A percentile compares a stretch with the other conserved stretches of the same genome.
Evolutionary conservation across 2,797 vertebrate species (phyloP).

Genomic region (Aratinga solstitialis): DNA sequence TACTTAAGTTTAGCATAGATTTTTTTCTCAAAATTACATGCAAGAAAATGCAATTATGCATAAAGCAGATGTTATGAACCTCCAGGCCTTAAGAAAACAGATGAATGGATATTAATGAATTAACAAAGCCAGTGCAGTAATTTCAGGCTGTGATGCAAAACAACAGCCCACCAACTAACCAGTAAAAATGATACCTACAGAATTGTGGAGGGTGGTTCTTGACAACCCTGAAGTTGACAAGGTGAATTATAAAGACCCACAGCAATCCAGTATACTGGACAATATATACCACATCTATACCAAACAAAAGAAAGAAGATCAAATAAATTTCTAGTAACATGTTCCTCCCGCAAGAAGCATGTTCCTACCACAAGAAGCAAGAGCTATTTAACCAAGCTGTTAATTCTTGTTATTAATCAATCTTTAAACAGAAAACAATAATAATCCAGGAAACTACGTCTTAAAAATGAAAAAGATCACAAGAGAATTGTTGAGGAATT

Average conservation of each 20-base stretch:
- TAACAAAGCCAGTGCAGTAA: background rate
- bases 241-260: background rate
- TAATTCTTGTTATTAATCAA: background rate
- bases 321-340: background rate
- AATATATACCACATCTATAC: background rate
- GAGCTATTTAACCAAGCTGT: background rate
- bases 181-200: background rate
- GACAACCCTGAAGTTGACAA: background rate
- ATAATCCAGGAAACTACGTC: background rate
- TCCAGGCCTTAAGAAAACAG: background rate
- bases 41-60: background rate
- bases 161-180: background rate
- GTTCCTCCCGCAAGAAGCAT: background rate
- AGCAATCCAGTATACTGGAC: background rate
- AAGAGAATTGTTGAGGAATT: background rate
- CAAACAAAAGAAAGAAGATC: background rate
- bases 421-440: background rate
- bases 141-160: background rate
- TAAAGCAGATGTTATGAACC: background rate
- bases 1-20: background rate
- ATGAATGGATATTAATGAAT: background rate
- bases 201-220: accelerated
- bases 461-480: background rate
- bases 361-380: background rate
- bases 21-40: background rate